phyloP scores from a whole-genome alignment of 2,113 vertebrate species.

The Plecturocebus donacophilus region DNA sequence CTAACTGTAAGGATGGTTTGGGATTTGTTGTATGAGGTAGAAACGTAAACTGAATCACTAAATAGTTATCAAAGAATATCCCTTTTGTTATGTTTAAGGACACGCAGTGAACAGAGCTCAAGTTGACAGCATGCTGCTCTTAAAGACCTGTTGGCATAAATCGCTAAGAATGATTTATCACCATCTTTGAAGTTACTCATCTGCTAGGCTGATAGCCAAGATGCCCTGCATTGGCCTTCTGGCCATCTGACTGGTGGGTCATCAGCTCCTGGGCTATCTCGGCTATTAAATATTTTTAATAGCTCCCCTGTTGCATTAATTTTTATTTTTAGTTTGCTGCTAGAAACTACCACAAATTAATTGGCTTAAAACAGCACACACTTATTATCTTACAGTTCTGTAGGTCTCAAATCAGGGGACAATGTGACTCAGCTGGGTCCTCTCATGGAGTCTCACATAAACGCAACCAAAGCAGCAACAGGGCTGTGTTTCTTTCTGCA shows the following conservation, averaged over 20 bases:
- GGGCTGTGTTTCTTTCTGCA: not conserved
- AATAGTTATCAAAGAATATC: not conserved
- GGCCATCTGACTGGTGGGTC: not conserved
- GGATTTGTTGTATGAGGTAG: not conserved
- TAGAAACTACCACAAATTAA: not conserved
- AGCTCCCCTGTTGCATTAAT: not conserved
- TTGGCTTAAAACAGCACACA: fast-evolving
- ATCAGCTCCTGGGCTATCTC: not conserved
- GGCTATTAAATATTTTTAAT: not conserved
- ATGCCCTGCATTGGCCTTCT: not conserved
- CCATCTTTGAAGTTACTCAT: not conserved
- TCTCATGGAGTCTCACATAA: not conserved
- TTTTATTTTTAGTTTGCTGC: not conserved
- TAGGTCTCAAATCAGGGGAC: not conserved
- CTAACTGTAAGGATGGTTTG: not conserved
- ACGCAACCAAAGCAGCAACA: not conserved
- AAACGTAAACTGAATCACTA: not conserved
- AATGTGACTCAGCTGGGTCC: not conserved
- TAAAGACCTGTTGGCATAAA: not conserved
- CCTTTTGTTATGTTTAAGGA: not conserved
- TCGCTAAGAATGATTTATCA: not conserved
- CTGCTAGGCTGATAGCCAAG: not conserved
- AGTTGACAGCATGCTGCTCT: not conserved
- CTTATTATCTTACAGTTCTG: not conserved
- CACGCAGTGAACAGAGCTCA: too few species aligned